Conservation (phyloP, 2,797 vertebrate genomes). For the Rhadinocentrus ornatus region DNA sequence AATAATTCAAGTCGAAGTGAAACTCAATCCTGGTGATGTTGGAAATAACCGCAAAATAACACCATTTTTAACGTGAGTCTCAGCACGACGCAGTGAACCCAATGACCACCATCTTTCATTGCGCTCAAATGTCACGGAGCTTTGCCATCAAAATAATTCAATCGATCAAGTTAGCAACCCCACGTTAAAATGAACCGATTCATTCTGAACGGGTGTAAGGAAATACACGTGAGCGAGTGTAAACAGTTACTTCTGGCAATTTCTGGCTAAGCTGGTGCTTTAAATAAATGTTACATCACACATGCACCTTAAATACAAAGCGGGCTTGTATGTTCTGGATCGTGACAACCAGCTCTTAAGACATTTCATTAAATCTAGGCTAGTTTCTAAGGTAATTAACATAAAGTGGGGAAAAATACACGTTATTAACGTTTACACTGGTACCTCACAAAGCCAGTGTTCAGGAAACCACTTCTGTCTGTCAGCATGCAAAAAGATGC, state of each 20-base stretch:
- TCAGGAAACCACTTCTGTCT: background rate
- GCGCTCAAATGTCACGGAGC: background rate
- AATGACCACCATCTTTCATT: conserved; percentile 4
- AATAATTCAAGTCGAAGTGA: conserved; percentile 82
- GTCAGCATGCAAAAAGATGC: background rate
- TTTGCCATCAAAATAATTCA: background rate
- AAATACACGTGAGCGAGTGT: conserved; percentile 11
- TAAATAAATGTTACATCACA: conserved; percentile 61
- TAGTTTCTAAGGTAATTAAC: background rate
- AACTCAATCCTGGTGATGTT: conserved; percentile 71
- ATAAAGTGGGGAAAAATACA: background rate
- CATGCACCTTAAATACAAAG: conserved; percentile 43
- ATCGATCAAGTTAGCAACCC: background rate
- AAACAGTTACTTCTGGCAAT: conserved; percentile 13
- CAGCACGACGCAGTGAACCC: conserved; percentile 21
- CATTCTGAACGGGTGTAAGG: background rate
- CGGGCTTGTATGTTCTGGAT: conserved; percentile 22
- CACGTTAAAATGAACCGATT: background rate
- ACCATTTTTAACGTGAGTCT: conserved; percentile 15
- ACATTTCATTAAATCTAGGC: background rate
- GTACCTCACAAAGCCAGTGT: conserved; percentile 21
- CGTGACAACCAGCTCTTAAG: conserved; percentile 31
- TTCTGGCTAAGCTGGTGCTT: conserved; percentile 36
- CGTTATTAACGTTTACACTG: background rate
- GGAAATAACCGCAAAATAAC: conserved; percentile 52